Conservation (phyloP, 2,797 vertebrate species). For the Hapalemur alaotrensis region DNA sequence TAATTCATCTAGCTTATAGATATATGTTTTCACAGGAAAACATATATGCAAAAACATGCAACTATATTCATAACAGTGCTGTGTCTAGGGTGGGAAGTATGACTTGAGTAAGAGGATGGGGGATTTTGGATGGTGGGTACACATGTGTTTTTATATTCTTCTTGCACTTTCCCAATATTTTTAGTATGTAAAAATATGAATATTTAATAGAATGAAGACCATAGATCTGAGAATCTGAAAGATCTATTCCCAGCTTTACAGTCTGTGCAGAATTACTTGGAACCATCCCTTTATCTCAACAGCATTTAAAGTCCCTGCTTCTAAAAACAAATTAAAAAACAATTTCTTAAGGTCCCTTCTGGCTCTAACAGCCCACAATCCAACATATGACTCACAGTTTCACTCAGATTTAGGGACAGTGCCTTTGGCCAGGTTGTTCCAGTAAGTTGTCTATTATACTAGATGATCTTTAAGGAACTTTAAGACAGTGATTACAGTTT, state of each 20-base stretch:
- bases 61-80: background rate
- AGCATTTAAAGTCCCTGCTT: background rate
- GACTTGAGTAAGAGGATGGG: background rate
- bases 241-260: background rate
- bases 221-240: background rate
- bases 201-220: background rate
- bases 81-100: background rate
- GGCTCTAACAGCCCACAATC: background rate
- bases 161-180: background rate
- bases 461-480: background rate
- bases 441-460: background rate
- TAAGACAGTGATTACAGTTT: background rate
- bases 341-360: background rate
- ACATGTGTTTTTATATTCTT: background rate
- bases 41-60: background rate
- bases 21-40: fast-evolving
- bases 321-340: background rate
- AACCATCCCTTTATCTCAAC: background rate
- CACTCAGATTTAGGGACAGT: background rate
- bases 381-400: background rate
- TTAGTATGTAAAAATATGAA: background rate
- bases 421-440: background rate
- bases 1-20: background rate
- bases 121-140: background rate
- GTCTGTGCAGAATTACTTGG: background rate